phyloP scores from a whole-genome alignment of 2,797 vertebrate species.

The Tauraco hartlaubi region DNA sequence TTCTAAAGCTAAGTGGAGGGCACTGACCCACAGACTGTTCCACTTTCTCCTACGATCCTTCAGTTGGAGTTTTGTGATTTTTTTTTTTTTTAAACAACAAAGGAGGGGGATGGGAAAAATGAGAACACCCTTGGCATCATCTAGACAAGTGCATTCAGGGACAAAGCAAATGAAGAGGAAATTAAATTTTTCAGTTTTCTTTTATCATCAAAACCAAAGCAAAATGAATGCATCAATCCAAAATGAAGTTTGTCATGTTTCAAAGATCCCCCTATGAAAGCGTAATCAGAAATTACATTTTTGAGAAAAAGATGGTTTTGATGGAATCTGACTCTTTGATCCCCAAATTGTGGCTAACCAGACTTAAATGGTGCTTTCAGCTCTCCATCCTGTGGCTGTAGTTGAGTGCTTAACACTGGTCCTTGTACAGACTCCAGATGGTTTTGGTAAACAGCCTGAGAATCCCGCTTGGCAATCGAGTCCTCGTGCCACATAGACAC shows the following conservation, averaged over 20 bases:
- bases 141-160: background rate
- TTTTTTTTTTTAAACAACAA: background rate
- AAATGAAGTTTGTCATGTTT: background rate
- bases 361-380: background rate
- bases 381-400: background rate
- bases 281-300: background rate
- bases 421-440: rapidly evolving
- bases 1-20: rapidly evolving
- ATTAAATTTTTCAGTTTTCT: background rate
- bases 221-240: background rate
- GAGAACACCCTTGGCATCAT: background rate
- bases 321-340: background rate
- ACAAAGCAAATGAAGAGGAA: constrained; percentile 20
- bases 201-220: constrained; percentile 2
- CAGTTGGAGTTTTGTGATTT: background rate
- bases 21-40: background rate
- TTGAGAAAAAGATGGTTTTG: background rate
- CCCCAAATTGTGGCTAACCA: background rate
- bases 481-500: background rate
- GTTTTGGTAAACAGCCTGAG: background rate
- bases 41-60: background rate
- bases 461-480: background rate
- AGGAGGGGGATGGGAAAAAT: background rate
- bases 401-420: background rate
- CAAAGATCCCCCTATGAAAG: background rate